Conservation (phyloP, 2,113 vertebrate species). For the Corythoichthys intestinalis region DNA sequence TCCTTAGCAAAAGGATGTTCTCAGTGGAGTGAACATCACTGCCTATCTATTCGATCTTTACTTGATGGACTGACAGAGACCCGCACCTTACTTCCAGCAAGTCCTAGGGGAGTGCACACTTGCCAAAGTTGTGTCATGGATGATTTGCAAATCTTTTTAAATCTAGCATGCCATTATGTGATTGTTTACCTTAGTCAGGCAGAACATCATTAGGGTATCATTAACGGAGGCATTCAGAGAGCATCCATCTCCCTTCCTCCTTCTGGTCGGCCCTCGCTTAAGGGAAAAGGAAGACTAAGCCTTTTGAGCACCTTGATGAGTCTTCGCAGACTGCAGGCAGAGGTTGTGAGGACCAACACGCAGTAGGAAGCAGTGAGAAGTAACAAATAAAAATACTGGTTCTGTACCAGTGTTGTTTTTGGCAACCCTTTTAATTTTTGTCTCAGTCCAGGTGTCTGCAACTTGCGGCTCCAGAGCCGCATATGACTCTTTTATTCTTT, state of each 20-base stretch:
- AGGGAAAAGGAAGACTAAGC: slow-evolving; percentile 47
- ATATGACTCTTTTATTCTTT: too few relatives aligned
- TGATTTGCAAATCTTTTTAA: slow-evolving; percentile 29
- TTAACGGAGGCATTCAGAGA: slow-evolving; percentile 59
- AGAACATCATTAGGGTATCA: slow-evolving; percentile 13
- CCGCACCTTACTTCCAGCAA: background rate
- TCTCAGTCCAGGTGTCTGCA: background rate
- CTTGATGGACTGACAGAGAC: slow-evolving; percentile 16
- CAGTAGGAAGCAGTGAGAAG: background rate
- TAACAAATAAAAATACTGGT: background rate
- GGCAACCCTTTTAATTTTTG: too few relatives aligned
- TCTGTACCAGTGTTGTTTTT: background rate
- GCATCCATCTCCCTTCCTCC: slow-evolving; percentile 59
- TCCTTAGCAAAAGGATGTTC: slow-evolving; percentile 20
- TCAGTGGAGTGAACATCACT: slow-evolving; percentile 26
- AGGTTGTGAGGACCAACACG: slow-evolving; percentile 23
- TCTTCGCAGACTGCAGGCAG: slow-evolving; percentile 31
- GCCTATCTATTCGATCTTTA: slow-evolving; percentile 29
- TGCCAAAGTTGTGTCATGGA: slow-evolving; percentile 13
- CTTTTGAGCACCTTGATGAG: slow-evolving; percentile 39
- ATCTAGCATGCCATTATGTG: slow-evolving; percentile 13
- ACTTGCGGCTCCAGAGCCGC: background rate
- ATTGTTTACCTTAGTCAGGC: slow-evolving; percentile 15
- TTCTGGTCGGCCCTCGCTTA: slow-evolving; percentile 26
- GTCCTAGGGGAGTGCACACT: slow-evolving; percentile 11